Percentiles rank a stretch among this genome's conserved stretches.
Evolutionary conservation across 2,888 invertebrate species (phyloP).

Genomic region (Mamestra brassicae): DNA sequence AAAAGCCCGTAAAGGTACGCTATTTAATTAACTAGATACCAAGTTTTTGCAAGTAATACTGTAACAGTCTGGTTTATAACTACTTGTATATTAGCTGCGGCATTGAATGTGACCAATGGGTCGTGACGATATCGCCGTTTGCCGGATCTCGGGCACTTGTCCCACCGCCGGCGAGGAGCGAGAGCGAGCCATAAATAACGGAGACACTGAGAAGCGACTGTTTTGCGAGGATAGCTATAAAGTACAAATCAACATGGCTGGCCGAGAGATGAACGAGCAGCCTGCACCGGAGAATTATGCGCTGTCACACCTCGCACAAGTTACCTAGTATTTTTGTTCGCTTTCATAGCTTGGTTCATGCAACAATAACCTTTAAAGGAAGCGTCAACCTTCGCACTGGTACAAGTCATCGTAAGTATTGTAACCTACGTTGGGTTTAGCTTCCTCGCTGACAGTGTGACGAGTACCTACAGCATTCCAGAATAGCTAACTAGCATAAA

Average conservation of each 20-base stretch:
- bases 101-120: constrained; percentile 82
- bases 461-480: constrained; percentile 51
- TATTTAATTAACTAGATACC: constrained; percentile 19
- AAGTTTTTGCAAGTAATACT: constrained; percentile 49
- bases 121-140: constrained; percentile 74
- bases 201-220: constrained; percentile 28
- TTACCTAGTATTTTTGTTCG: constrained; percentile 23
- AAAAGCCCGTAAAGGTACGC: background rate
- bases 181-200: constrained; percentile 27
- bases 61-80: constrained; percentile 43
- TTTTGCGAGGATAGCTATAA: constrained; percentile 31
- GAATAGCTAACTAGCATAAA: constrained; percentile 47
- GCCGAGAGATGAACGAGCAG: constrained; percentile 37
- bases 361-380: constrained; percentile 11
- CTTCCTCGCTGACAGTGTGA: constrained; percentile 36
- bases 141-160: constrained; percentile 60
- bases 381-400: constrained; percentile 17
- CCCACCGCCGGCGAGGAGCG: constrained; percentile 45
- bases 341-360: constrained; percentile 7
- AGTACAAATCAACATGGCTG: constrained; percentile 29
- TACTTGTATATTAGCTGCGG: constrained; percentile 62
- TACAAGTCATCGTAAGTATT: constrained; percentile 7
- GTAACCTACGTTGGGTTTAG: background rate
- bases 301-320: constrained; percentile 38
- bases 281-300: constrained; percentile 27